These are phyloP conservation scores for Probosciger aterrimus DNA, from an alignment of 2,113 vertebrate genomes.

Conservation along the genomic window DNA sequence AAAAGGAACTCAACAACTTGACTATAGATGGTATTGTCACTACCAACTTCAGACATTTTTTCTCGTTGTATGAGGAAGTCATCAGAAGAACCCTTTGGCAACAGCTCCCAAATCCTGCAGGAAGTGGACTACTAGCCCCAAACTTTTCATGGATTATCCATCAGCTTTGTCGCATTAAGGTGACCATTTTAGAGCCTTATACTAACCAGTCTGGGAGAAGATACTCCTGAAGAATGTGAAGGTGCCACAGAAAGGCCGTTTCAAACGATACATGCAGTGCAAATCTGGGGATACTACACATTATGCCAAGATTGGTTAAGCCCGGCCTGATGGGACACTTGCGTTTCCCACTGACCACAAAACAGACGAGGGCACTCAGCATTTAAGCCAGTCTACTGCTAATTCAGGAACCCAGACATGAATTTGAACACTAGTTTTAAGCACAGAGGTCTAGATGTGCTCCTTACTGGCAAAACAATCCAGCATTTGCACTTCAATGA, in stretches of 20 bases:
- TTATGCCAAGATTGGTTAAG: rapidly evolving
- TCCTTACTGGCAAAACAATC: neutral
- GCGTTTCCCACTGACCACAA: neutral
- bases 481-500: neutral
- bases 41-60: neutral
- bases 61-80: neutral
- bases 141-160: neutral
- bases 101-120: neutral
- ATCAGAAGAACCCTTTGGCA: neutral
- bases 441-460: too few species aligned
- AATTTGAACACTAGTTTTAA: too few species aligned
- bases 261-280: rapidly evolving
- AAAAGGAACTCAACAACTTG: neutral
- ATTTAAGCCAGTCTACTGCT: neutral
- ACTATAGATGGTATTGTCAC: neutral
- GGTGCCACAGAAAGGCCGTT: neutral
- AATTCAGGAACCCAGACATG: neutral
- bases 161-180: neutral
- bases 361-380: rapidly evolving
- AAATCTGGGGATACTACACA: neutral
- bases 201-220: neutral
- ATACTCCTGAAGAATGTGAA: neutral
- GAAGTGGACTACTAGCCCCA: neutral
- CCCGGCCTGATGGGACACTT: neutral
- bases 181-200: neutral